Evolutionary conservation across 2,797 vertebrate species (phyloP).

Genomic region (Lacerta agilis): DNA sequence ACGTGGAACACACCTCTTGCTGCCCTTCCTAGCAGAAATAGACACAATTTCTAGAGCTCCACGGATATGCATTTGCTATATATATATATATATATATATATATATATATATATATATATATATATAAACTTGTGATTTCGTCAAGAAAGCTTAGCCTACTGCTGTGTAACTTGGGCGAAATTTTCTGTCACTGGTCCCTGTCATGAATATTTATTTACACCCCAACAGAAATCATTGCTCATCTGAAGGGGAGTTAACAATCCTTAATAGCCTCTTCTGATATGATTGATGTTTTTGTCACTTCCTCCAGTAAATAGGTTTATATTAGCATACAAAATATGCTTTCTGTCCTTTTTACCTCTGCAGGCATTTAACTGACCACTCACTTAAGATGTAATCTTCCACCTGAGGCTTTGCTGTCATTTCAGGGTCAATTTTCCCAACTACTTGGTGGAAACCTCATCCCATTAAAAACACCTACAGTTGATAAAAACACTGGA

Average conservation of each 20-base stretch:
- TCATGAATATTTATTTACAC: slow-evolving; percentile 86
- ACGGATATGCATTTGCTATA: slow-evolving; percentile 25
- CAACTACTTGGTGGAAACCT: slow-evolving; percentile 41
- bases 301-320: slow-evolving; percentile 84
- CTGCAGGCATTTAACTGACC: slow-evolving; percentile 79
- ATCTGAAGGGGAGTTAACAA: slow-evolving; percentile 85
- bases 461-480: slow-evolving; percentile 29
- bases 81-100: too few relatives aligned
- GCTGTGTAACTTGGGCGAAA: slow-evolving; percentile 75
- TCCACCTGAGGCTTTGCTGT: slow-evolving; percentile 75
- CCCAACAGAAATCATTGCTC: slow-evolving; percentile 84
- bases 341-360: slow-evolving; percentile 79
- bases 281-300: slow-evolving; percentile 88
- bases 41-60: slow-evolving; percentile 14
- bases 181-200: slow-evolving; percentile 76
- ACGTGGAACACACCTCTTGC: background rate
- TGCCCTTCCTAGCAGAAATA: slow-evolving; percentile 32
- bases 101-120: too few relatives aligned
- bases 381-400: slow-evolving; percentile 81
- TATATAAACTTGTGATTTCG: background rate
- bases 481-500: background rate
- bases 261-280: slow-evolving; percentile 85
- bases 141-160: slow-evolving; percentile 60
- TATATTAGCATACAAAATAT: slow-evolving; percentile 84
- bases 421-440: slow-evolving; percentile 69